Base-by-base conservation (phyloP, 2,797 vertebrate species). In the Echeneis naucrates region DNA sequence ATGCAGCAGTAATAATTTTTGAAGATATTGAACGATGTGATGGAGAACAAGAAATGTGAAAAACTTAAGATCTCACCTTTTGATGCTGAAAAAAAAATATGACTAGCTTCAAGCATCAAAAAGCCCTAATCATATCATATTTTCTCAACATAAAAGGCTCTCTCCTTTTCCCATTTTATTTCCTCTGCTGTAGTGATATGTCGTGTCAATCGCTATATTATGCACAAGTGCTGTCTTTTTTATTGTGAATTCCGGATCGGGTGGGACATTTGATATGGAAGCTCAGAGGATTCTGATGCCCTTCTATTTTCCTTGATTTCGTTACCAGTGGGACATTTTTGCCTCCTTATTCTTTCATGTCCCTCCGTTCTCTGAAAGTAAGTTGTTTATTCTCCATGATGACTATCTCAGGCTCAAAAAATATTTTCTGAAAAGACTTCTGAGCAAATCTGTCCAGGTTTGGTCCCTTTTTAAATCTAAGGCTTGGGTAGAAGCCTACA, bases 361-460 rank as follows among this genome's bases (percentile, higher is more conserved):
- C 66, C 67, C 77, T 77, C 75, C 82, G 77, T 87, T 83, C 82
- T 87, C 87, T 89, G 87, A 91, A 92, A 92, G 90, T 89, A 91
- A 92, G 89, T 92, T 92, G 93, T 93, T 93, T 93, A 92, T 93
- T 94, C 88, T 90, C 85, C 59, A 56, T 53, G 91, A 94, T 94
- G 86, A 91, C 93, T 93, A 94, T 94, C 92, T 94, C 57, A 33
- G 21, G 70, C 91, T 87, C 83, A 81, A 86, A 88, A 89, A 44
- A 88, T 72, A 85, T 91, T 90, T 90, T 92, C 82, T 91, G 85
- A 91, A 93, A 92, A 89, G 88, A 90, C 93, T 93, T 93, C 88
- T 85, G 89, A 93, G 90, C 75, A 93, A 90, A 94, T 93, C 86
- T 88, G 86, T 87, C 85, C 87, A 86, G 87, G 91, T 88, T 66